Percentiles rank a stretch among this genome's conserved stretches.
Evolutionary conservation across 2,113 vertebrate species (phyloP).

Genomic region (Asarcornis scutulata): DNA sequence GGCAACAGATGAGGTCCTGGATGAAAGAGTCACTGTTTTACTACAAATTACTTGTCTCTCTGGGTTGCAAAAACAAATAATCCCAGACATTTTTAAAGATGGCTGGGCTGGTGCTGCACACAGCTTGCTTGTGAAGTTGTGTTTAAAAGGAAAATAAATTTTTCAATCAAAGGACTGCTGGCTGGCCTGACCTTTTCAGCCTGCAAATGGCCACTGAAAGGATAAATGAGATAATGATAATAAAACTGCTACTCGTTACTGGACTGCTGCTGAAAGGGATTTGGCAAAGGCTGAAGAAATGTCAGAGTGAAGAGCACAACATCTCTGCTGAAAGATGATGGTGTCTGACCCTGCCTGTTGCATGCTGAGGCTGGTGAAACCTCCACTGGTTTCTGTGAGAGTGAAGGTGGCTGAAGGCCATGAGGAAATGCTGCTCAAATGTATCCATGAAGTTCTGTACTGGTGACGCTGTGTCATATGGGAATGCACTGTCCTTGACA

Average conservation of each 20-base stretch:
- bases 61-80: slow-evolving; percentile 8
- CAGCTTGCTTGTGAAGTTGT: neutral
- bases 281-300: slow-evolving; percentile 26
- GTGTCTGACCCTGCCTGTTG: neutral
- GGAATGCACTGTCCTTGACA: neutral
- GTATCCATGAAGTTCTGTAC: neutral
- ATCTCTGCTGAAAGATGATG: neutral
- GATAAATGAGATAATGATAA: slow-evolving; percentile 8
- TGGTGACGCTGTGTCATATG: neutral
- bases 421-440: neutral
- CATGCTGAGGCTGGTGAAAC: neutral
- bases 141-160: slow-evolving; percentile 7
- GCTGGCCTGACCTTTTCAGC: slow-evolving; percentile 21
- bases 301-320: neutral
- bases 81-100: neutral
- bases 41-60: neutral
- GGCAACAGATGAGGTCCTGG: neutral
- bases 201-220: neutral
- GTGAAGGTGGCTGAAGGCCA: neutral
- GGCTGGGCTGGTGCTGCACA: neutral
- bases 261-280: slow-evolving; percentile 1
- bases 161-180: neutral
- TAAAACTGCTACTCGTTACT: neutral
- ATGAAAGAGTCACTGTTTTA: neutral
- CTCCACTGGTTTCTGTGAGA: neutral